Percentiles rank a stretch among this genome's conserved stretches.
These are phyloP conservation scores for Chironex yamaguchii DNA, from an alignment of 30 jellyfish, hydroid and myxozoan genomes.

Conservation along the genomic window DNA sequence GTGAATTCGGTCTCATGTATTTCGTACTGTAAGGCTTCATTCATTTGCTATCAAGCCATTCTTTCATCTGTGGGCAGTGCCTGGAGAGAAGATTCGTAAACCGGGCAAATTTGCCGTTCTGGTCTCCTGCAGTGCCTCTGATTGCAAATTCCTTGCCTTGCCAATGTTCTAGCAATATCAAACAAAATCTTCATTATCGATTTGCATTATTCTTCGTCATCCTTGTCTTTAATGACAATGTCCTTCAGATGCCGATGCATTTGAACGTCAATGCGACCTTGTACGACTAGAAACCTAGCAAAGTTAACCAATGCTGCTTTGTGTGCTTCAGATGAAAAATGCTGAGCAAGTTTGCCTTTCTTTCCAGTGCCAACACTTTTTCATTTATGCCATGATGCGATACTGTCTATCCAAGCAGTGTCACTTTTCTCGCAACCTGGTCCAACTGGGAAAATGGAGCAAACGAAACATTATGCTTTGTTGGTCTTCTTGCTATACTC, in stretches of 20 bases:
- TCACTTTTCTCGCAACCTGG: slow-evolving; percentile 59
- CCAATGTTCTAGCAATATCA: slow-evolving; percentile 40
- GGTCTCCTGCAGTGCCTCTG: slow-evolving; percentile 36
- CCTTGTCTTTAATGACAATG: slow-evolving; percentile 46
- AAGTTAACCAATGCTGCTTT: slow-evolving; percentile 58
- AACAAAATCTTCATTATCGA: slow-evolving; percentile 20
- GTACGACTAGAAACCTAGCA: slow-evolving; percentile 13
- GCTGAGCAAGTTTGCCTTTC: slow-evolving; percentile 26
- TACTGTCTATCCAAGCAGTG: slow-evolving; percentile 54
- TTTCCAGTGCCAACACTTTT: slow-evolving; percentile 48
- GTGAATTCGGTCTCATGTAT: slow-evolving; percentile 11
- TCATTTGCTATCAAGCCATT: slow-evolving; percentile 8
- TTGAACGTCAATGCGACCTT: slow-evolving; percentile 7
- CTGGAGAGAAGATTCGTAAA: slow-evolving; percentile 7
- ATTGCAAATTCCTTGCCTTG: slow-evolving; percentile 53
- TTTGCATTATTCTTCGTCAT: slow-evolving; percentile 13
- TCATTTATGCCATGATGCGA: slow-evolving; percentile 21
- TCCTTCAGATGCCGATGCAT: slow-evolving; percentile 1
- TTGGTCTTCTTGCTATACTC: neutral
- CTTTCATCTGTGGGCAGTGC: neutral
- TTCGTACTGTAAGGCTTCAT: slow-evolving; percentile 1
- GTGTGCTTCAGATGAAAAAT: slow-evolving; percentile 58
- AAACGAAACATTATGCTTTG: slow-evolving; percentile 2
- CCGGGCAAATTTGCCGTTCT: slow-evolving; percentile 29
- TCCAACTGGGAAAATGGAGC: slow-evolving; percentile 52